Percentiles rank a stretch among this genome's conserved stretches.
These are phyloP conservation scores for Artemisiospiza belli DNA, from an alignment of 2,113 vertebrate genomes.

Conservation along the genomic window DNA sequence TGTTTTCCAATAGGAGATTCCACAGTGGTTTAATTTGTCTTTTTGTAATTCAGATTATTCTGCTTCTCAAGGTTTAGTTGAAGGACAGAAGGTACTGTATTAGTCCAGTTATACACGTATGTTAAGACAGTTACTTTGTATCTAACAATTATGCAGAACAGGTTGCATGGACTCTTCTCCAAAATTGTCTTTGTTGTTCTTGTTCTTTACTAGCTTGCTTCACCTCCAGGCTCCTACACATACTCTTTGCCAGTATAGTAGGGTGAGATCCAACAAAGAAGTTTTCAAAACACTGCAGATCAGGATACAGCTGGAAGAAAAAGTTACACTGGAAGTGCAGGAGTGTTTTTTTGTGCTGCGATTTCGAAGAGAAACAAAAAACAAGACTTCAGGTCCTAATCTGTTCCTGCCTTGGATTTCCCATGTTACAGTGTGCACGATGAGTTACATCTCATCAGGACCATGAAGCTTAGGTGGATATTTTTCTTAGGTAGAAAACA, in stretches of 20 bases:
- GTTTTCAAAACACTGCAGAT: not conserved
- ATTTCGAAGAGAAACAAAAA: not conserved
- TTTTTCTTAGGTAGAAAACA: not conserved
- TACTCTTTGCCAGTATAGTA: not conserved
- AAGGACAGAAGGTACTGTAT: not conserved
- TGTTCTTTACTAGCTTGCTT: not conserved
- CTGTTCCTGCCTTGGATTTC: not conserved
- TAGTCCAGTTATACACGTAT: not conserved
- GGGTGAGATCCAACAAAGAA: not conserved
- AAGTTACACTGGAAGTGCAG: not conserved
- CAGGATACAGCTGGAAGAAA: not conserved
- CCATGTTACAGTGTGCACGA: not conserved
- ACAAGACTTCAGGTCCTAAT: not conserved
- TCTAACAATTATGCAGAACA: not conserved
- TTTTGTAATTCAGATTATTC: not conserved
- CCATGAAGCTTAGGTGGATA: not conserved
- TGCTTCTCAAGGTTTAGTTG: not conserved
- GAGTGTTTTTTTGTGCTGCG: not conserved
- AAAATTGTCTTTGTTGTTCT: not conserved
- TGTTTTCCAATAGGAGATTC: not conserved
- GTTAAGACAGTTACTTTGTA: not conserved
- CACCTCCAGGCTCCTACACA: rapidly evolving
- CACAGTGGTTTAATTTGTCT: not conserved
- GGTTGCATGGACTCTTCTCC: not conserved
- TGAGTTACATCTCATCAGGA: not conserved